Evolutionary conservation across 2,888 invertebrate species (phyloP), one percentile per base, ranked within the genome.

Genomic region (Amorpha juglandis): DNA sequence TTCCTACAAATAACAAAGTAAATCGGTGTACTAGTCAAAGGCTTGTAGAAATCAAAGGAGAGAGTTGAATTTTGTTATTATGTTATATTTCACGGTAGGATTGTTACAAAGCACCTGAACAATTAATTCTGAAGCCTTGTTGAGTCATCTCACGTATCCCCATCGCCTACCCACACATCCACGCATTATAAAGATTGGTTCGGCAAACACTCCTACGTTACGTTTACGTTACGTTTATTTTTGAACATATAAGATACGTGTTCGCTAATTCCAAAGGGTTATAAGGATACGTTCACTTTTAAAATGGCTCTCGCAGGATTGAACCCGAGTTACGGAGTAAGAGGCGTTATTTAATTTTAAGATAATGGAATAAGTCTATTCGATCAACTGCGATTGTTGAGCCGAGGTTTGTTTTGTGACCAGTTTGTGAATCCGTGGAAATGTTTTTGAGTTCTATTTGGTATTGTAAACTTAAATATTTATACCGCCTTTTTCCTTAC

Each of bases 151-250:
- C 9, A 50, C 8, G 9, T 50, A 50, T 2, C 27, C 27, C 21
- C 8, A 4, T 6, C 6, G n/a, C 47, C 47, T 48, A 0, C 47
- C 1, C 14, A 14, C 52, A 33, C 33, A 4, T 21, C 14, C 27
- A 52, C 12, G 14, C 52, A 52, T 52, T 52, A 19, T 27, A 52
- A 52, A 52, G 14, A 33, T 52, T 52, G 33, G 2, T 51, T 51
- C 51, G 19, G 27, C 12, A 14, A 52, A 33, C 27, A 27, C 6
- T 27, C 12, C 14, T 52, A 33, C 33, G 21, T 27, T 12, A n/a
- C n/a, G n/a, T n/a, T n/a, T n/a, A n/a, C n/a, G n/a, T n/a, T 52
- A 33, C 33, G 21, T 27, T 12, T 27, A 33, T 12, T 33, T 8
- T 27, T 19, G 27, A 27, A 3, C 1, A 27, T 14, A 51, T 12